phyloP scores from a whole-genome alignment of 2,888 invertebrate species.

The Mystacides longicornis region DNA sequence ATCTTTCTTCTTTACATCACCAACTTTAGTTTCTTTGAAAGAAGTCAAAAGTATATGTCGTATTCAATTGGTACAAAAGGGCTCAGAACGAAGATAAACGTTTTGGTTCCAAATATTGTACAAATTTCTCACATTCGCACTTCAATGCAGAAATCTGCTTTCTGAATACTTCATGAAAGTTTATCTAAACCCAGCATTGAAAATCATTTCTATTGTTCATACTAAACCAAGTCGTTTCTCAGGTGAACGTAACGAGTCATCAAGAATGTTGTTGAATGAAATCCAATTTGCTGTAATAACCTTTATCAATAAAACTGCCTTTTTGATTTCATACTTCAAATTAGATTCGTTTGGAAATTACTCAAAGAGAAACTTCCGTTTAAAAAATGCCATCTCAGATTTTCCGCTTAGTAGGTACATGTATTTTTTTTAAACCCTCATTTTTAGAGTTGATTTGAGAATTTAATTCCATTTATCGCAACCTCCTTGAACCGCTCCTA shows the following conservation, averaged over 20 bases:
- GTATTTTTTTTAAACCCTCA: slow-evolving; percentile 12
- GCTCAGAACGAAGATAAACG: no score
- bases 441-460: slow-evolving; percentile 13
- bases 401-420: slow-evolving; percentile 7
- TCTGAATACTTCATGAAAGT: no score
- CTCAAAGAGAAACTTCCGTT: slow-evolving; percentile 3
- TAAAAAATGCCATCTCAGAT: background rate
- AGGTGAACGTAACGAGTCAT: background rate
- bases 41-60: no score
- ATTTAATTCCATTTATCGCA: slow-evolving; percentile 26
- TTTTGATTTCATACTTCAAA: background rate
- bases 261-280: background rate
- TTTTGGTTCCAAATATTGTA: no score
- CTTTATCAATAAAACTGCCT: background rate
- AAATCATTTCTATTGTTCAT: no score
- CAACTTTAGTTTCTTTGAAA: no score
- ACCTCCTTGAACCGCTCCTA: slow-evolving; percentile 22
- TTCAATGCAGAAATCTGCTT: no score
- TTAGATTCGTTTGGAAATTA: slow-evolving; percentile 6
- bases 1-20: no score
- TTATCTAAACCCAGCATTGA: no score
- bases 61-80: no score
- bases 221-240: background rate
- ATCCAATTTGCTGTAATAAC: no score
- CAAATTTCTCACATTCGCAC: no score